These are phyloP conservation scores for Orthosia cruda DNA, from an alignment of 2,888 invertebrate species.

Conservation along the genomic window DNA sequence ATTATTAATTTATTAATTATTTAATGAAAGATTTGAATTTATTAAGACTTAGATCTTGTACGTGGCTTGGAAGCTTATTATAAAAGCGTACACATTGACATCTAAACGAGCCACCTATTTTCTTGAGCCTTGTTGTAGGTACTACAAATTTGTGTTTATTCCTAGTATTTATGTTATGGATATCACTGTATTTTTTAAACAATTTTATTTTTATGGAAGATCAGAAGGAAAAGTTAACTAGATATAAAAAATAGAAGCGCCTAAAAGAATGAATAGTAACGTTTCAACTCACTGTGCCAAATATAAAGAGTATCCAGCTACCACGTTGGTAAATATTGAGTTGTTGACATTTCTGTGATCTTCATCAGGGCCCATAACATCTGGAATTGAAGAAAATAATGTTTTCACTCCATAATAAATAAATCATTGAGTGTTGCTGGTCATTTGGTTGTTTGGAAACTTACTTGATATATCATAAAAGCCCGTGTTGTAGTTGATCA, in stretches of 20 bases:
- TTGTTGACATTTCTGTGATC: slow-evolving; percentile 92
- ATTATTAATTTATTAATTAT: too few relatives aligned
- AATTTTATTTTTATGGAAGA: too few relatives aligned
- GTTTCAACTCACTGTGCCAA: slow-evolving; percentile 89
- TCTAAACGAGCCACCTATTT: too few relatives aligned
- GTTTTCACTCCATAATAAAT: not conserved
- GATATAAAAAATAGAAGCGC: not conserved
- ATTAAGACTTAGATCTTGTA: too few relatives aligned
- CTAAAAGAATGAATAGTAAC: not conserved
- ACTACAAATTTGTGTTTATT: too few relatives aligned
- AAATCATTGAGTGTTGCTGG: not conserved
- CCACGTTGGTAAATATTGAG: slow-evolving; percentile 92
- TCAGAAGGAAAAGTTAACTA: not conserved
- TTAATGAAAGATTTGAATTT: too few relatives aligned
- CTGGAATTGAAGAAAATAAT: slow-evolving; percentile 74
- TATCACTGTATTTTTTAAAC: too few relatives aligned
- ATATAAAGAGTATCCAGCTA: slow-evolving; percentile 91
- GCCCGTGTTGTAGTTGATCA: slow-evolving; percentile 87
- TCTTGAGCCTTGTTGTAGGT: too few relatives aligned
- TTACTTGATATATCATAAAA: slow-evolving; percentile 90
- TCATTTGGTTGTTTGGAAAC: slow-evolving; percentile 23
- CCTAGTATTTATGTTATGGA: too few relatives aligned
- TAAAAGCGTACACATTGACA: too few relatives aligned
- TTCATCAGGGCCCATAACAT: slow-evolving; percentile 93
- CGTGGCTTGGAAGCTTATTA: too few relatives aligned